Base-by-base conservation (phyloP, 2,888 invertebrate genomes). In the Drosophila diplacantha region DNA sequence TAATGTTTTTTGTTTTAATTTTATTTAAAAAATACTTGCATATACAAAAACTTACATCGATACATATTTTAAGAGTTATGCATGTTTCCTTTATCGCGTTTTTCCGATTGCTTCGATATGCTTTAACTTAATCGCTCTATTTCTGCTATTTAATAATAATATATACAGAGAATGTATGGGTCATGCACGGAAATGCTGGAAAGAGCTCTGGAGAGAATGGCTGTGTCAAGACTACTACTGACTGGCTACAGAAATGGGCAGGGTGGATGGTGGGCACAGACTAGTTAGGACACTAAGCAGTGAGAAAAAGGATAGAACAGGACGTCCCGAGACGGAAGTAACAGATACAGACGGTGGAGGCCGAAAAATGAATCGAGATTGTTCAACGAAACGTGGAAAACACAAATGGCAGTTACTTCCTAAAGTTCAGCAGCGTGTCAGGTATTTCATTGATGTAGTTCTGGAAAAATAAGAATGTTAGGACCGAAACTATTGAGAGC, bases 361-460 rank as follows among this genome's bases (percentile, higher is more conserved):
- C 46, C 39, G 32, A 65, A 31, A 41, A 66, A 66, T 66, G 44
- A 62, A 62, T 65, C 52, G 52, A 65, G 61, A 62, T 65, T 65
- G 53, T 52, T 34, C 31, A 60, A 38, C 35, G 46, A 39, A 46
- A 37, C 62, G 43, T 51, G 38, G 31, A 46, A 59, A 57, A 50
- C 37, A 54, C 59, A 58, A 61, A 62, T 70, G 68, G 64, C 49
- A 47, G 24, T 81, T 85, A 85, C 72, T 88, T 87, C 72, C 85
- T 89, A 69, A 86, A 88, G 73, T 84, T 87, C 68, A 87, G 83
- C 76, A 88, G 73, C 74, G 89, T 88, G 55, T 89, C 89, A 39
- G 88, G 86, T 59, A 89, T 87, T 81, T 89, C 89, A 62, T 89
- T 89, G 54, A 89, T 83, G 64, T 88, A 87, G 65, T 89, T 89